Percentiles rank a stretch among this genome's conserved stretches.
Conservation (phyloP, 2,113 vertebrate genomes). For the Pica pica region DNA sequence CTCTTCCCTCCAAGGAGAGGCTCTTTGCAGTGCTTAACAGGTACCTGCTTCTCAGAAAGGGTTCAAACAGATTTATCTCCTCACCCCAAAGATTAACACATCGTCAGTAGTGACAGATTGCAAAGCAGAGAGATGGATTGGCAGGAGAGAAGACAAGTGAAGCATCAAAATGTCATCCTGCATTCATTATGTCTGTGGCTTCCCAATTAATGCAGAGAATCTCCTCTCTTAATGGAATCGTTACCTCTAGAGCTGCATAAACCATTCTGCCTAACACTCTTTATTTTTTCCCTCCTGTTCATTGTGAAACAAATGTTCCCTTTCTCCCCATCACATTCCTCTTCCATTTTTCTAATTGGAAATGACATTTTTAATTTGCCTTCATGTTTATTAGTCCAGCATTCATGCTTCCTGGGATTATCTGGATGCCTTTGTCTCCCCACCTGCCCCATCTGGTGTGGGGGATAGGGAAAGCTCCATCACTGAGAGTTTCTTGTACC, state of each 20-base stretch:
- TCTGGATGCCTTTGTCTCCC: neutral
- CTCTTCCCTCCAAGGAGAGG: neutral
- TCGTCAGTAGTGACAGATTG: neutral
- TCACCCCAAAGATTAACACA: neutral
- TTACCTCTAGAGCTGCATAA: neutral
- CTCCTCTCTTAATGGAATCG: neutral
- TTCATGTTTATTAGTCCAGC: neutral
- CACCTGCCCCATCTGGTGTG: neutral
- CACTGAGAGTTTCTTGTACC: neutral
- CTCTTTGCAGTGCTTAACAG: neutral
- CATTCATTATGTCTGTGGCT: neutral
- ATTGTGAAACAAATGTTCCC: neutral
- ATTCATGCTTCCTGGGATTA: neutral
- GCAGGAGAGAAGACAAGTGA: neutral
- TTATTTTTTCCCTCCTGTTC: neutral
- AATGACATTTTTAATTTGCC: neutral
- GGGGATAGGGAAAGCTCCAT: neutral
- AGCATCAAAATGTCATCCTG: conserved; percentile 3
- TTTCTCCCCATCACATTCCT: neutral
- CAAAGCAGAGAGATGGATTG: neutral
- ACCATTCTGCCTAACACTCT: neutral
- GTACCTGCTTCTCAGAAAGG: neutral
- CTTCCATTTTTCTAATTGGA: neutral
- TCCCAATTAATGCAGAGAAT: neutral
- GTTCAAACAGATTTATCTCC: neutral